phyloP scores from a whole-genome alignment of 2,113 vertebrate genomes.

The Lipotes vexillifer region DNA sequence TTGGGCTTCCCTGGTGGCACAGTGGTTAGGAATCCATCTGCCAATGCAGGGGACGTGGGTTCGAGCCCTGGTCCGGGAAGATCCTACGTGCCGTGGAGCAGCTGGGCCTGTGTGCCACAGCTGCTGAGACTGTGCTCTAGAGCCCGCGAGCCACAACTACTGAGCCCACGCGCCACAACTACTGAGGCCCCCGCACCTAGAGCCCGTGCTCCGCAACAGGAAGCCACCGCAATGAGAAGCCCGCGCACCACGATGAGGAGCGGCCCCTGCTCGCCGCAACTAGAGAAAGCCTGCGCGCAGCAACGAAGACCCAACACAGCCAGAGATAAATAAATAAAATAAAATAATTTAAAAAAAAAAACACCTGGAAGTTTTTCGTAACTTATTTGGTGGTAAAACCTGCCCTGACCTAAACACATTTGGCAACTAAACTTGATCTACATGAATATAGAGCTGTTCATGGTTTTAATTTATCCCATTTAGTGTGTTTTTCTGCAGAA shows the following conservation, averaged over 20 bases:
- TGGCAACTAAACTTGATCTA: not conserved
- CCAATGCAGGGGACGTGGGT: not conserved
- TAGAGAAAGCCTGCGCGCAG: not conserved
- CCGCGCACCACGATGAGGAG: too few relatives aligned
- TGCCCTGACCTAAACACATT: not conserved
- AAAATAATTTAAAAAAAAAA: too few relatives aligned
- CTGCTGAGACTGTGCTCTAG: too few relatives aligned
- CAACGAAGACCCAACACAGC: not conserved
- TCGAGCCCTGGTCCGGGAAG: not conserved
- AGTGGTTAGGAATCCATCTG: not conserved
- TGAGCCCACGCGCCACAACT: too few relatives aligned
- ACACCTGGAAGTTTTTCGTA: not conserved
- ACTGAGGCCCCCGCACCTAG: too few relatives aligned
- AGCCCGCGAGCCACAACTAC: too few relatives aligned
- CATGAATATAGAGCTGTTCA: not conserved
- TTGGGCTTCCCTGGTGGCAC: not conserved
- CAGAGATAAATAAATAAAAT: too few relatives aligned
- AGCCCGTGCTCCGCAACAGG: too few relatives aligned
- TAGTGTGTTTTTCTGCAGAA: not conserved
- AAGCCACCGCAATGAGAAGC: too few relatives aligned
- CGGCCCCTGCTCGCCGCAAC: rapidly evolving
- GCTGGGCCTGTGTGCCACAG: too few relatives aligned
- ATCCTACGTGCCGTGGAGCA: not conserved
- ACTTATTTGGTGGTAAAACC: not conserved
- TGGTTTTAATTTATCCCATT: not conserved